A percentile compares a stretch with the other conserved stretches of the same genome.
phyloP scores from a whole-genome alignment of 1,140 invertebrate genomes.

The Saxidomus purpurata region DNA sequence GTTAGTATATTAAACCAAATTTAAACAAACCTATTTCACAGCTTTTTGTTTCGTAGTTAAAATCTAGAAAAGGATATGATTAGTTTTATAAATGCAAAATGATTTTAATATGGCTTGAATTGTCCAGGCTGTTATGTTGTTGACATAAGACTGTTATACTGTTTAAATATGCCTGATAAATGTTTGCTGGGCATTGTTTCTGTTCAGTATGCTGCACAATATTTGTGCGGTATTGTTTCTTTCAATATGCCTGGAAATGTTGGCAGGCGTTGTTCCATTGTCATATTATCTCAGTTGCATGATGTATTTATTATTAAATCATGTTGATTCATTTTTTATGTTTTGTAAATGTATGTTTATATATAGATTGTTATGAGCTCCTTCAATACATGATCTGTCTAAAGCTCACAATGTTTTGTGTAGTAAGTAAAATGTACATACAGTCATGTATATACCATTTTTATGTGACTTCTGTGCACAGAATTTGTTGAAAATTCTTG shows the following conservation, averaged over 20 bases:
- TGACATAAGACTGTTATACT: no score
- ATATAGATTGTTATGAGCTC: constrained; percentile 1
- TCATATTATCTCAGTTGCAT: not conserved
- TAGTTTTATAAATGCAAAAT: no score
- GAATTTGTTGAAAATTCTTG: constrained; percentile 14
- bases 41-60: no score
- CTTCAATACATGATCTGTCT: not conserved
- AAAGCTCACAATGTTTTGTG: not conserved
- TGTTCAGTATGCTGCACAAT: no score
- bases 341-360: not conserved
- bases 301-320: not conserved
- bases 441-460: not conserved
- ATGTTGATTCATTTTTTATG: not conserved
- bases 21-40: no score
- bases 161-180: no score
- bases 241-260: not conserved
- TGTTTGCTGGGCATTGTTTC: no score
- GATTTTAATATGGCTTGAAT: no score
- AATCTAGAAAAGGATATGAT: no score
- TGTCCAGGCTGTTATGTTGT: no score
- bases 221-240: no score
- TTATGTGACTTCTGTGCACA: not conserved
- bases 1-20: no score
- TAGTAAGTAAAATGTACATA: not conserved
- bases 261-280: not conserved